Evolutionary conservation across 2,888 invertebrate species (phyloP).

Genomic region (Drosophila prolongata): DNA sequence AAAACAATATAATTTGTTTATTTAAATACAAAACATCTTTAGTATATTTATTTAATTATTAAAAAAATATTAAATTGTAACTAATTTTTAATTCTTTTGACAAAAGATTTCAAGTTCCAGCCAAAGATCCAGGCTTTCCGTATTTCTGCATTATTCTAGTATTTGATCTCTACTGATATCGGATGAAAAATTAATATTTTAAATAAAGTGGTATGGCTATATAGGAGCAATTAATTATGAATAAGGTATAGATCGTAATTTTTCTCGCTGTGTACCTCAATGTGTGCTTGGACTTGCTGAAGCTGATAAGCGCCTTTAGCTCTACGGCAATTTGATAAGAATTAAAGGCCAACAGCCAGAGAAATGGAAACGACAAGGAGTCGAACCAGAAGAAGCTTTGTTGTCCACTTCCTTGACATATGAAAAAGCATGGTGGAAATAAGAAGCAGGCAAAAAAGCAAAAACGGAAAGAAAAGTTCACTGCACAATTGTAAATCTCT

Average conservation of each 20-base stretch:
- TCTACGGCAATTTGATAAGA: slow-evolving; percentile 63
- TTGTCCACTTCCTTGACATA: slow-evolving; percentile 49
- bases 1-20: too few species aligned
- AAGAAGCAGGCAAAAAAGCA: background rate
- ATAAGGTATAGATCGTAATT: background rate
- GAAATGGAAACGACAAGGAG: slow-evolving; percentile 33
- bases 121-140: too few species aligned
- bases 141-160: too few species aligned
- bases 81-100: too few species aligned
- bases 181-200: too few species aligned
- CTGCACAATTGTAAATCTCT: slow-evolving; percentile 64
- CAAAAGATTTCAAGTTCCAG: too few species aligned
- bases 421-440: slow-evolving; percentile 35
- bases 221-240: too few species aligned
- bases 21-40: too few species aligned
- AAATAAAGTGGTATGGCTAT: too few species aligned
- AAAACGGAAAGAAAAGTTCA: slow-evolving; percentile 13
- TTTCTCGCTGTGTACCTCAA: slow-evolving; percentile 2
- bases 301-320: slow-evolving; percentile 64
- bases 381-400: slow-evolving; percentile 34
- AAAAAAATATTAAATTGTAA: too few species aligned
- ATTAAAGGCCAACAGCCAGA: slow-evolving; percentile 52
- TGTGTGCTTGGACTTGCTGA: slow-evolving; percentile 30
- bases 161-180: too few species aligned
- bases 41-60: too few species aligned